Base-by-base conservation (phyloP, 2,888 invertebrate genomes). In the Hyalella azteca region DNA sequence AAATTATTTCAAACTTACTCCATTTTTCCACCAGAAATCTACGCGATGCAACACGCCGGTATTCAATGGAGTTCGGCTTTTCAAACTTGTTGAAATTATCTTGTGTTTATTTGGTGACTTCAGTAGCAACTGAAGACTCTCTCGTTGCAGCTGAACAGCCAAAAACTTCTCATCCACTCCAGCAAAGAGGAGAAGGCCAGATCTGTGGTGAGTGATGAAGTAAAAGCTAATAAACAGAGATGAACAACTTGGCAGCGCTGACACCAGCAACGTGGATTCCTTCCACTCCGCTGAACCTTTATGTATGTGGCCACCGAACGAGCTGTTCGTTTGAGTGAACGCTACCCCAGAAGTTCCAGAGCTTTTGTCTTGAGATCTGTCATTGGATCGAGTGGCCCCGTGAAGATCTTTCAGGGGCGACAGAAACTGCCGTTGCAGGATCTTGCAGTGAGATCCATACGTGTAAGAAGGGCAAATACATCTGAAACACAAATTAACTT, bases 381-480 rank as follows among this genome's bases (percentile, higher is more conserved):
- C 13, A 22, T 32, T n/a, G 32, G 66, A 32, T 36, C 19, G 36
- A 66, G 66, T n/a, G 36, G 66, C 32, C 39, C 36, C 66, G 13
- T 29, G 22, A 19, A 4, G 19, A 29, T 66, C 66, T 19, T 19
- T 66, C 66, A n/a, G 32, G 39, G 66, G 29, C 36, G 66, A 36
- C 66, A 66, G 66, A 36, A 39, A 66, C 45, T 22, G 60, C 66
- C 73, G 11, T 36, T 59, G 29, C 54, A 26, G 49, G 45, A 83
- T 78, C 66, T 83, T 83, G 88, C 99, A 99, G 80, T 93, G 92
- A 0, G 96, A 95, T 0, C 98, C 98, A 5, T 92, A 91, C 78
- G 91, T 91, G 0, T 93, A 94, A 78, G 91, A 91, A 0, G 92
- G 92, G 86, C 97, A 98, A 80, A 93, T 92, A 88, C 98, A 98